phyloP scores from a whole-genome alignment of 1,140 invertebrate species.

The Coenobita brevimanus region DNA sequence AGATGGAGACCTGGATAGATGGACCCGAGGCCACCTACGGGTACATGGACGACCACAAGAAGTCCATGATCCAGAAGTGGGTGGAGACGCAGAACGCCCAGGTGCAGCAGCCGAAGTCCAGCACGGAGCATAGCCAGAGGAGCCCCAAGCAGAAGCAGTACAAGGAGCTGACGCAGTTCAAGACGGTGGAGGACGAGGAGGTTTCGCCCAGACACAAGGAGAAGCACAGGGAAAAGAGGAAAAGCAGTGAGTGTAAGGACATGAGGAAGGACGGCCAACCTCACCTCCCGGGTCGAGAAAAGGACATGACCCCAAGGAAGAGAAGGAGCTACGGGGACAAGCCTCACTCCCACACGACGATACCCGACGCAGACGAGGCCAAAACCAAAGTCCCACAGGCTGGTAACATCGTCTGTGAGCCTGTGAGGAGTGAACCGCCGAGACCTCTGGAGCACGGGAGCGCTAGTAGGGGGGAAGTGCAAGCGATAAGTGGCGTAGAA shows the following conservation, averaged over 20 bases:
- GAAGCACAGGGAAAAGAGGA: slow-evolving; percentile 71
- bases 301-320: slow-evolving; percentile 61
- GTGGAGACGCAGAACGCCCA: slow-evolving; percentile 85
- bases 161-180: slow-evolving; percentile 80
- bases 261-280: slow-evolving; percentile 38
- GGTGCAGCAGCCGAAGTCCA: slow-evolving; percentile 67
- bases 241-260: slow-evolving; percentile 65
- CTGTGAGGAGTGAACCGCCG: slow-evolving; percentile 17
- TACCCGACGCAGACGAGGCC: slow-evolving; percentile 31
- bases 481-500: not conserved
- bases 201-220: slow-evolving; percentile 64
- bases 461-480: not conserved
- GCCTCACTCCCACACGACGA: slow-evolving; percentile 27
- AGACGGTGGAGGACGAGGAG: slow-evolving; percentile 76
- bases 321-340: slow-evolving; percentile 64
- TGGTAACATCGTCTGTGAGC: slow-evolving; percentile 6
- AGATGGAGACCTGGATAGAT: slow-evolving; percentile 92
- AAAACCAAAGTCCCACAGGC: slow-evolving; percentile 16
- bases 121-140: slow-evolving; percentile 32
- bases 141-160: slow-evolving; percentile 72
- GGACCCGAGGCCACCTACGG: slow-evolving; percentile 81
- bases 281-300: slow-evolving; percentile 20
- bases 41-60: slow-evolving; percentile 93
- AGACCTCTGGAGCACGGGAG: not conserved
- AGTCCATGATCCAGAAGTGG: slow-evolving; percentile 94